These are phyloP conservation scores for Empidonax alnorum DNA, from an alignment of 2,113 vertebrate genomes.

Conservation along the genomic window DNA sequence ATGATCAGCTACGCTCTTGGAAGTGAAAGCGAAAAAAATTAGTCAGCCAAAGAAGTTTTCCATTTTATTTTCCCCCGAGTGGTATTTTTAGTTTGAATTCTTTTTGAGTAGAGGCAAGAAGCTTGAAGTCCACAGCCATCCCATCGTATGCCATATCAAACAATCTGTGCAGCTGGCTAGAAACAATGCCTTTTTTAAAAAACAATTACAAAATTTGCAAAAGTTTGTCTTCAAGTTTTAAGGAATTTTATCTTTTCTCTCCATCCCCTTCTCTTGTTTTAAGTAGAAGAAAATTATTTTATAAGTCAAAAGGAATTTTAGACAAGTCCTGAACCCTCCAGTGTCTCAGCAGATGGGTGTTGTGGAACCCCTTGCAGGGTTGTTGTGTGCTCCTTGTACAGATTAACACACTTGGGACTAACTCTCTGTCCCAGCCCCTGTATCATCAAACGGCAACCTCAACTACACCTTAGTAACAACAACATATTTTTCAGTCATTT, in stretches of 20 bases:
- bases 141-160: not conserved
- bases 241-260: not conserved
- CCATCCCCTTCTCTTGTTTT: not conserved
- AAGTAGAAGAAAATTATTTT: not conserved
- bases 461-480: not conserved
- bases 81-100: not conserved
- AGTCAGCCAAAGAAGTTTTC: not conserved
- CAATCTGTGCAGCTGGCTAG: not conserved
- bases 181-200: not conserved
- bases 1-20: not conserved
- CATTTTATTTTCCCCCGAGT: not conserved
- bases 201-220: not conserved
- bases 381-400: not conserved
- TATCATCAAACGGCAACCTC: not conserved
- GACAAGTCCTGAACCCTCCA: rapidly evolving
- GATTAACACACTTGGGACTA: not conserved
- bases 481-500: not conserved
- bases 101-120: not conserved
- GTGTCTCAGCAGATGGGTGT: not conserved
- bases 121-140: not conserved
- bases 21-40: not conserved
- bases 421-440: not conserved
- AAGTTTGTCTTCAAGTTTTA: not conserved
- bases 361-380: not conserved
- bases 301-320: not conserved